Percentiles rank a stretch among this genome's conserved stretches.
Evolutionary conservation across 1,140 invertebrate species (phyloP).

Genomic region (Drosophila santomea): DNA sequence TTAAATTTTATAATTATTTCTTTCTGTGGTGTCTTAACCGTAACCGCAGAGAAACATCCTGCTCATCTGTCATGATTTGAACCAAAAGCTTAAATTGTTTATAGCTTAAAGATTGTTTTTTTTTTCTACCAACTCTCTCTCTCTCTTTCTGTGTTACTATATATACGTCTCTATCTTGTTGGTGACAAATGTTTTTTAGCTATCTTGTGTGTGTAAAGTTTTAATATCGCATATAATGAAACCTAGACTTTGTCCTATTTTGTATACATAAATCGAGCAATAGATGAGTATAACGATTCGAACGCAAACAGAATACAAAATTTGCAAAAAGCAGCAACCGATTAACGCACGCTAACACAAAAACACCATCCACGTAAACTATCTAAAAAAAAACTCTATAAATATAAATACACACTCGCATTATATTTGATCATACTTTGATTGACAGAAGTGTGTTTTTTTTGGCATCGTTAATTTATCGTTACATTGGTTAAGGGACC

Average conservation of each 20-base stretch:
- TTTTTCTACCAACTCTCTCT: slow-evolving; percentile 33
- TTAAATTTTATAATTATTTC: slow-evolving; percentile 13
- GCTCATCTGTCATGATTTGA: slow-evolving; percentile 26
- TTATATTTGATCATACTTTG: slow-evolving; percentile 51
- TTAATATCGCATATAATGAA: slow-evolving; percentile 58
- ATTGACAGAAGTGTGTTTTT: slow-evolving; percentile 61
- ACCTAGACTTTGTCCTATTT: slow-evolving; percentile 39
- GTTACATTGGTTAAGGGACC: slow-evolving; percentile 59
- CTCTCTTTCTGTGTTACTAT: slow-evolving; percentile 39
- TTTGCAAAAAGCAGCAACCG: slow-evolving; percentile 42
- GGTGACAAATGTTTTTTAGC: slow-evolving; percentile 55
- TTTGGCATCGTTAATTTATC: slow-evolving; percentile 55
- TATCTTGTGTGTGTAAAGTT: slow-evolving; percentile 76
- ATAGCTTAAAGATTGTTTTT: slow-evolving; percentile 73
- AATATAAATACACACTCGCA: slow-evolving; percentile 18
- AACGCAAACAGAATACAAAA: slow-evolving; percentile 43
- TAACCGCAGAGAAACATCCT: slow-evolving; percentile 14
- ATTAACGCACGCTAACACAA: slow-evolving; percentile 49
- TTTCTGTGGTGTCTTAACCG: slow-evolving; percentile 21
- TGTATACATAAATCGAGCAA: slow-evolving; percentile 42
- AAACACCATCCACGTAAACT: slow-evolving; percentile 26
- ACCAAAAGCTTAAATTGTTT: slow-evolving; percentile 61
- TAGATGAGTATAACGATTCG: slow-evolving; percentile 34
- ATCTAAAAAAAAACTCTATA: slow-evolving; percentile 46
- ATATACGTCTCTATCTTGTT: slow-evolving; percentile 46